Conservation (phyloP, 1,140 invertebrate species). For the Epicauta chinensis region DNA sequence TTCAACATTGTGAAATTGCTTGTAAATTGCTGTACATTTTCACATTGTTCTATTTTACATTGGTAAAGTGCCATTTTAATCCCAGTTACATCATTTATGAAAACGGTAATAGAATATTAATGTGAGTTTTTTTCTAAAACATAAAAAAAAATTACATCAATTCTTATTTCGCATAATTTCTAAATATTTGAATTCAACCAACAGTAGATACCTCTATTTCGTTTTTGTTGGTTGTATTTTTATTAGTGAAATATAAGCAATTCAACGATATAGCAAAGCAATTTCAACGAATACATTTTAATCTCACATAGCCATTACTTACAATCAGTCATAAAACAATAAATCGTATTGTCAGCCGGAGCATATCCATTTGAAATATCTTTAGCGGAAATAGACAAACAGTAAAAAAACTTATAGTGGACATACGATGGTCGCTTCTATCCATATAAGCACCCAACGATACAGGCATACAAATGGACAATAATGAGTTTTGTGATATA, state of each 20-base stretch:
- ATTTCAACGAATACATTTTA: constrained; percentile 26
- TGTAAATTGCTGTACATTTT: no score
- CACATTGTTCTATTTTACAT: no score
- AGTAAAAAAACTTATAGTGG: constrained; percentile 28
- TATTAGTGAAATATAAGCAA: not conserved
- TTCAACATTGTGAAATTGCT: no score
- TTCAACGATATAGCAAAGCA: constrained; percentile 8
- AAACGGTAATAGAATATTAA: constrained; percentile 1
- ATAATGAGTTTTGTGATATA: constrained; percentile 36
- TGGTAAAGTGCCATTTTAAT: no score
- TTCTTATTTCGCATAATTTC: not conserved
- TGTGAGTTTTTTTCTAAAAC: not conserved
- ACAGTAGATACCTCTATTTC: constrained; percentile 1
- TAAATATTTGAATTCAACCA: not conserved
- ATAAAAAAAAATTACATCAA: not conserved
- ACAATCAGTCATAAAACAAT: constrained; percentile 35
- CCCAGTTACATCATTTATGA: no score
- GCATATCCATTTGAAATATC: constrained; percentile 36
- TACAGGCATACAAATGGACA: constrained; percentile 35
- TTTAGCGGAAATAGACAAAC: constrained; percentile 35
- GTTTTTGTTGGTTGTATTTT: constrained; percentile 2
- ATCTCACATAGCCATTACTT: constrained; percentile 28
- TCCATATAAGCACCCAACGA: constrained; percentile 38
- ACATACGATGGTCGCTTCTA: constrained; percentile 38
- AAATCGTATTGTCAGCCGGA: constrained; percentile 34